Evolutionary conservation across 2,888 invertebrate genomes (phyloP).

Genomic region (Apamea epomidion): DNA sequence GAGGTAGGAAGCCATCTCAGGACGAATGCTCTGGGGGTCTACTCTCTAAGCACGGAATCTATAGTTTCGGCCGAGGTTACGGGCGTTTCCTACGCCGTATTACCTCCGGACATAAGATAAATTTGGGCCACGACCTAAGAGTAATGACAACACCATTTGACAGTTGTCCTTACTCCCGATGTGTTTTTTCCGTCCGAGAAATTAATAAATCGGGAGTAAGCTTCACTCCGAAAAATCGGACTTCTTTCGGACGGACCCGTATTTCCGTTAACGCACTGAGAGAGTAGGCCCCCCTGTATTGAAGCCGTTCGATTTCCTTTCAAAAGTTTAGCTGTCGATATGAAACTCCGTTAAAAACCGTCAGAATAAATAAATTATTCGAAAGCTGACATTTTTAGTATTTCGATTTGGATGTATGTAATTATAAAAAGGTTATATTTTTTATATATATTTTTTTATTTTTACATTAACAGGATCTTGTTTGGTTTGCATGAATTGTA

Average conservation of each 20-base stretch:
- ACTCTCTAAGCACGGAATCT: not conserved
- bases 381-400: not conserved
- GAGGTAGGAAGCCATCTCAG: not conserved
- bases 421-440: not conserved
- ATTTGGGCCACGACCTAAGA: not conserved
- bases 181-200: not conserved
- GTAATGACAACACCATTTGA: not conserved
- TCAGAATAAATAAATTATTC: slow-evolving; percentile 13
- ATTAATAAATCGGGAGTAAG: not conserved
- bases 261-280: not conserved
- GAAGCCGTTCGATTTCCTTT: slow-evolving; percentile 16
- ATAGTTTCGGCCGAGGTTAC: not conserved
- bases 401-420: slow-evolving; percentile 25
- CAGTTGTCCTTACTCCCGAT: not conserved
- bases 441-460: slow-evolving; percentile 4
- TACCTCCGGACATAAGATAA: not conserved
- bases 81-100: not conserved
- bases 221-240: not conserved
- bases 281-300: slow-evolving; percentile 3
- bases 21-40: slow-evolving; percentile 12
- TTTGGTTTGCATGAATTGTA: slow-evolving; percentile 24
- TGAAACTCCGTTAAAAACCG: slow-evolving; percentile 27
- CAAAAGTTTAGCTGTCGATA: not conserved
- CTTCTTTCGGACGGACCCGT: not conserved
- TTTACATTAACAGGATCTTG: slow-evolving; percentile 25